Evolutionary conservation across 2,888 invertebrate species (phyloP).

Genomic region (Vanessa cardui): DNA sequence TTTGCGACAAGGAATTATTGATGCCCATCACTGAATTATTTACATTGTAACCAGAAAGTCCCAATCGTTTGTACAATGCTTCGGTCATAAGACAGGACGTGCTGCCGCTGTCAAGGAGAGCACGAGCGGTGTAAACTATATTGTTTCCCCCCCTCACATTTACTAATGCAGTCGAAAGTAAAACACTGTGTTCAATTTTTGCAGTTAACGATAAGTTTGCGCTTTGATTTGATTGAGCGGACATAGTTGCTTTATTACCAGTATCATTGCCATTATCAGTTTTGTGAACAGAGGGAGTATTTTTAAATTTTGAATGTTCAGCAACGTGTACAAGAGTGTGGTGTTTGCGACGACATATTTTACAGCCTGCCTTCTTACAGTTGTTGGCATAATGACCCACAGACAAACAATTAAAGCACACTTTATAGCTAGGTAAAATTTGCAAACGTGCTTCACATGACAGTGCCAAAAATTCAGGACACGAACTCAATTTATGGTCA

Average conservation of each 20-base stretch:
- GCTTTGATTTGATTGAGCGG: background rate
- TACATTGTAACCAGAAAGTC: background rate
- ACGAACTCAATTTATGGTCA: slow-evolving; percentile 38
- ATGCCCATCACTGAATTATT: slow-evolving; percentile 10
- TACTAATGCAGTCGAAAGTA: slow-evolving; percentile 17
- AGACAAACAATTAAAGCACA: slow-evolving; percentile 43
- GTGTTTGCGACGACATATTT: slow-evolving; percentile 29
- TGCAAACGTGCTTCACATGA: slow-evolving; percentile 30
- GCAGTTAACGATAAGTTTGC: slow-evolving; percentile 6
- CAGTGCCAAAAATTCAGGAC: slow-evolving; percentile 37
- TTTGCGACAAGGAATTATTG: slow-evolving; percentile 6
- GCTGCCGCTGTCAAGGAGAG: slow-evolving; percentile 25
- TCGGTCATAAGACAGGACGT: slow-evolving; percentile 25
- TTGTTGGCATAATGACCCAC: slow-evolving; percentile 39
- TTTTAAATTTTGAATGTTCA: slow-evolving; percentile 5
- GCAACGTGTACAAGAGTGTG: slow-evolving; percentile 21
- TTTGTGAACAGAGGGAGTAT: background rate
- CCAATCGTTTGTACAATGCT: background rate
- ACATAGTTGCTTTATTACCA: slow-evolving; percentile 2
- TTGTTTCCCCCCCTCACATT: background rate
- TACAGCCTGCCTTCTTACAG: slow-evolving; percentile 30
- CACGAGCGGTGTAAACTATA: slow-evolving; percentile 3
- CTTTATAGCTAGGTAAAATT: slow-evolving; percentile 35
- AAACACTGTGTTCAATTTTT: slow-evolving; percentile 2
- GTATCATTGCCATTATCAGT: background rate